Evolutionary conservation across 1,140 invertebrate species (phyloP).

Genomic region (Holcopasites calliopsidis): DNA sequence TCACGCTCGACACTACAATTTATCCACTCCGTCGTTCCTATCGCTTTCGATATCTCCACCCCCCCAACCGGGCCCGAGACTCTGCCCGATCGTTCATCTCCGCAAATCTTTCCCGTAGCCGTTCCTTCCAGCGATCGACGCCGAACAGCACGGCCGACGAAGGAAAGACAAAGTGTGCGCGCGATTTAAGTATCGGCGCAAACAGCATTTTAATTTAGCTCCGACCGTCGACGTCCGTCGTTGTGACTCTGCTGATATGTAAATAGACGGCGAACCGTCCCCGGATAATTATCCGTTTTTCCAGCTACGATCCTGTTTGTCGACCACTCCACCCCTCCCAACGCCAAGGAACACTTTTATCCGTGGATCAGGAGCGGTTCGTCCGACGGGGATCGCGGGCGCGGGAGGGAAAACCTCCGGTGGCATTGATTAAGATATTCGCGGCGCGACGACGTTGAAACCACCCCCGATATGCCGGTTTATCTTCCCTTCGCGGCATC

Average conservation of each 20-base stretch:
- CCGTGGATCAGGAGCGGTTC: slow-evolving; percentile 17
- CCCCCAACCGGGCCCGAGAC: background rate
- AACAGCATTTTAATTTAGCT: slow-evolving; percentile 64
- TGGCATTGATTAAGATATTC: slow-evolving; percentile 69
- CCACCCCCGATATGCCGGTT: slow-evolving; percentile 36
- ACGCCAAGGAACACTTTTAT: slow-evolving; percentile 40
- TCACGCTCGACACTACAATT: background rate
- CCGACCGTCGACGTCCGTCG: background rate
- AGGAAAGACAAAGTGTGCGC: slow-evolving; percentile 26
- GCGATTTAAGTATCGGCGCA: slow-evolving; percentile 61
- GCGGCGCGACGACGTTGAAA: slow-evolving; percentile 36
- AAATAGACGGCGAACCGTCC: slow-evolving; percentile 38
- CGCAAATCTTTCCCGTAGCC: slow-evolving; percentile 5
- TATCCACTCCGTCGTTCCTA: background rate
- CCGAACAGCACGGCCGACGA: too few species aligned
- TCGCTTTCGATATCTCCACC: background rate
- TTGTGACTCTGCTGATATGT: slow-evolving; percentile 35
- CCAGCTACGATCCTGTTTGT: slow-evolving; percentile 61
- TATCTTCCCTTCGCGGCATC: slow-evolving; percentile 37
- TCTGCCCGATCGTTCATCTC: background rate
- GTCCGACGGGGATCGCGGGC: background rate
- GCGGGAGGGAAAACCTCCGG: slow-evolving; percentile 32
- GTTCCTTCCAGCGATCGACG: slow-evolving; percentile 3
- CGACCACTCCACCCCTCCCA: slow-evolving; percentile 53
- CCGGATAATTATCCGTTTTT: slow-evolving; percentile 69